Conservation (phyloP, 2,113 vertebrate genomes). For the Zapus hudsonius region DNA sequence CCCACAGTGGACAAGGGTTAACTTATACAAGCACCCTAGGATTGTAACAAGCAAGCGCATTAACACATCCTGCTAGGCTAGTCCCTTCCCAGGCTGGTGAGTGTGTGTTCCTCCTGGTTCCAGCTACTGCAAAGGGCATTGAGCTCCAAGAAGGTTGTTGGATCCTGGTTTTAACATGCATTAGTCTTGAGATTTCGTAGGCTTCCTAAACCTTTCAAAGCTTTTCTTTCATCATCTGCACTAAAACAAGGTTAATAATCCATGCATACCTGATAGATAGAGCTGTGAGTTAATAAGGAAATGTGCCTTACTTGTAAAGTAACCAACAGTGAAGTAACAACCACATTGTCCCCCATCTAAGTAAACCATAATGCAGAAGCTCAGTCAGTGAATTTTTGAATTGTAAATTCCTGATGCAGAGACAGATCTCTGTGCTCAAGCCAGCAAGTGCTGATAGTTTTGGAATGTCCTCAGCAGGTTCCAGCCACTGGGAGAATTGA, state of each 20-base stretch:
- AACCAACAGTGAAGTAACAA: neutral
- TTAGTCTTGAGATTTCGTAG: neutral
- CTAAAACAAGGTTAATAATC: neutral
- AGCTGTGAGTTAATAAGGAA: neutral
- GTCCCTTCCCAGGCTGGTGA: neutral
- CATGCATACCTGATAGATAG: neutral
- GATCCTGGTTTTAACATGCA: neutral
- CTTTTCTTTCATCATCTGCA: neutral
- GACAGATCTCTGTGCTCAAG: neutral
- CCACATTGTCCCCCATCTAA: neutral
- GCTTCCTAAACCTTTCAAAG: neutral
- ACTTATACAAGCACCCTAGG: neutral
- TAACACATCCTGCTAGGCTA: neutral
- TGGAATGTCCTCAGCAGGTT: neutral
- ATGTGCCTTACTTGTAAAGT: neutral
- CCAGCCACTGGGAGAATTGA: neutral
- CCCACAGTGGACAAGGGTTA: neutral
- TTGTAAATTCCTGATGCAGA: neutral
- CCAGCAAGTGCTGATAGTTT: neutral
- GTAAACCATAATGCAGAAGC: neutral
- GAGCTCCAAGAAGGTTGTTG: neutral
- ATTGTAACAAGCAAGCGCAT: neutral
- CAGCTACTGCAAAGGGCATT: too few species aligned
- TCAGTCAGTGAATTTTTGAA: neutral
- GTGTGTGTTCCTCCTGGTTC: neutral